Percentiles rank a stretch among this genome's conserved stretches.
phyloP scores from a whole-genome alignment of 2,113 vertebrate species.

The Pseudopipra pipra region DNA sequence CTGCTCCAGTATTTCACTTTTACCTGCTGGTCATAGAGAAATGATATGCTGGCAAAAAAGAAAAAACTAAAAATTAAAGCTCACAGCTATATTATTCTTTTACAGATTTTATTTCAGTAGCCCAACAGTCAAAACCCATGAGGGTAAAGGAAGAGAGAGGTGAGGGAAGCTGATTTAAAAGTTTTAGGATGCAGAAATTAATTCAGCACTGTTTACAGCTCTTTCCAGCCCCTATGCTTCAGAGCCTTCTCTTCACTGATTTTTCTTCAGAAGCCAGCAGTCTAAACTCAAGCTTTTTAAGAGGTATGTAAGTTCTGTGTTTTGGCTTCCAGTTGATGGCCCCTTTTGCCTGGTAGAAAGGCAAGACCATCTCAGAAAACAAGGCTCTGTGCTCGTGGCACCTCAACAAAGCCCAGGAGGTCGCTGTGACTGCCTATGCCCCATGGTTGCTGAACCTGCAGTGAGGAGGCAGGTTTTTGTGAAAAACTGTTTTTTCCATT shows the following conservation, averaged over 20 bases:
- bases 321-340: neutral
- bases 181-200: neutral
- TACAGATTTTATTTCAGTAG: neutral
- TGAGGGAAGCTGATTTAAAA: neutral
- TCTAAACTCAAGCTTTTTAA: neutral
- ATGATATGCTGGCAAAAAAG: neutral
- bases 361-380: neutral
- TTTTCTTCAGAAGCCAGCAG: neutral
- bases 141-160: neutral
- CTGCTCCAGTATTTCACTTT: conserved; percentile 13
- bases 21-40: neutral
- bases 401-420: neutral
- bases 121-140: neutral
- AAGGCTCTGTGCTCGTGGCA: neutral
- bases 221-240: neutral
- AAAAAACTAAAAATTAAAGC: neutral
- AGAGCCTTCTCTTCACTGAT: neutral
- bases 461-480: neutral
- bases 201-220: neutral
- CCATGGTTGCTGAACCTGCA: neutral
- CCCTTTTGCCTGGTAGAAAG: neutral
- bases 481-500: neutral
- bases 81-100: neutral
- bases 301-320: neutral
- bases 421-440: neutral